phyloP scores from a whole-genome alignment of 2,888 invertebrate genomes.

The Coleophora deauratella region DNA sequence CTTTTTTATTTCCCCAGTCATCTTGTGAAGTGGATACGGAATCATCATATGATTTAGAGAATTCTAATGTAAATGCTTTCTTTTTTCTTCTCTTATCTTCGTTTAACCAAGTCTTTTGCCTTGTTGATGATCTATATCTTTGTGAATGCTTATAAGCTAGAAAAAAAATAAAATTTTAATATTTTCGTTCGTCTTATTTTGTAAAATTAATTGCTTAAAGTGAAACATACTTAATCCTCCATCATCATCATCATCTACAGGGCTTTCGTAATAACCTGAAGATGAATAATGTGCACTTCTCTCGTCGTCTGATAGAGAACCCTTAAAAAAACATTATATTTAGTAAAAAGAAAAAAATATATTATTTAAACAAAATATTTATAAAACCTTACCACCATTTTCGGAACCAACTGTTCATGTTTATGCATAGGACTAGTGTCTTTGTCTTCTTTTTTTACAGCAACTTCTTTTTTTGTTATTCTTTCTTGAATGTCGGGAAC shows the following conservation, averaged over 20 bases:
- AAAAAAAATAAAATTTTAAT: conserved; percentile 3
- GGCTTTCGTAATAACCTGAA: conserved; percentile 84
- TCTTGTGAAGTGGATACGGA: conserved; percentile 67
- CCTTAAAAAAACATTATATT: conserved; percentile 35
- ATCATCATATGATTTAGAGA: conserved; percentile 76
- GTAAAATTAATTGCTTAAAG: no score
- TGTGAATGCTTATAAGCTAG: conserved; percentile 68
- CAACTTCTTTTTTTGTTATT: conserved; percentile 24
- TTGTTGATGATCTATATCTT: conserved; percentile 55
- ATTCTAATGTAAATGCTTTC: conserved; percentile 84
- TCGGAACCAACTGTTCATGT: conserved; percentile 54
- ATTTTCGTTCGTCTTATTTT: conserved; percentile 2
- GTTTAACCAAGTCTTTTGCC: conserved; percentile 75
- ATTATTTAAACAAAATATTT: neutral
- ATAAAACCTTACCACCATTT: conserved; percentile 43
- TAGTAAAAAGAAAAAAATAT: neutral
- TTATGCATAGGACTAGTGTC: conserved; percentile 29
- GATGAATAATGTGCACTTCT: conserved; percentile 82
- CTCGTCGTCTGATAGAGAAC: conserved; percentile 79
- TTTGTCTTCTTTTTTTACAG: conserved; percentile 35
- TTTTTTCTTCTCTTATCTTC: conserved; percentile 82
- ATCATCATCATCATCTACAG: conserved; percentile 78
- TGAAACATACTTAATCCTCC: conserved; percentile 67
- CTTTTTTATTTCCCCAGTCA: conserved; percentile 54
- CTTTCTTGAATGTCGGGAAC: conserved; percentile 33